Base-by-base conservation (phyloP, 2,113 vertebrate species). In the Sturnira hondurensis region DNA sequence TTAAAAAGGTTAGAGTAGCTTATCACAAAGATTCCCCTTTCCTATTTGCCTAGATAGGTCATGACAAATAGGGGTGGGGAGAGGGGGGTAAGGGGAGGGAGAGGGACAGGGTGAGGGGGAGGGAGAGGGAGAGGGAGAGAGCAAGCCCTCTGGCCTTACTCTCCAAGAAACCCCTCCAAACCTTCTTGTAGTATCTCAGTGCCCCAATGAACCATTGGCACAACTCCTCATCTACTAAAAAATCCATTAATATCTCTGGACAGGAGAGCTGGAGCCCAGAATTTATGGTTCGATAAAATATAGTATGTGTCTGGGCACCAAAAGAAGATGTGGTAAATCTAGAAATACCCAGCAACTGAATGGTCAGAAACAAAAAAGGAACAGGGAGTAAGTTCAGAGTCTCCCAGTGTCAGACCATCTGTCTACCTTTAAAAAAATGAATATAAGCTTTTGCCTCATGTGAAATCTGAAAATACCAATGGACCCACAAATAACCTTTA, bases 401-500 rank as follows among this genome's bases (percentile, higher is more conserved):
- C 20, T 58, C 41, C 61, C 20, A 74, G 43, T 45, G 77, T 73
- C 78, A 76, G 36, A 86, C 68, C 86, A 93, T 83, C 93, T 96
- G 65, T 91, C 65, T 82, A 84, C 54, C 33, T 63, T 65, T 26
- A 63, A 83, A 92, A 93, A 50, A 74, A 54, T 33, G 45, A 85
- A 81, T 83, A 54, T 33, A 93, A 96, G 63, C 86, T 91, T 93
- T 67, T 63, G 63, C 76, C 70, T 84, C 43, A 93, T 45, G 52
- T 70, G 43, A 96, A 96, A 95, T 92, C 95, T 97, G 50, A 43
- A 80, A 67, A 97, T 96, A 81, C 58, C 85, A 82, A 7, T 4
- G 43, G 52, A 47, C 88, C 33, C 52, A 36, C 87, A 88, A 95
- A 90, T 95, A 87, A 26, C 43, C 65, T 95, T 93, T 88, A 50